A percentile compares a stretch with the other conserved stretches of the same genome.
Evolutionary conservation across 1,140 invertebrate species (phyloP).

Genomic region (Rhizoglyphus robini): DNA sequence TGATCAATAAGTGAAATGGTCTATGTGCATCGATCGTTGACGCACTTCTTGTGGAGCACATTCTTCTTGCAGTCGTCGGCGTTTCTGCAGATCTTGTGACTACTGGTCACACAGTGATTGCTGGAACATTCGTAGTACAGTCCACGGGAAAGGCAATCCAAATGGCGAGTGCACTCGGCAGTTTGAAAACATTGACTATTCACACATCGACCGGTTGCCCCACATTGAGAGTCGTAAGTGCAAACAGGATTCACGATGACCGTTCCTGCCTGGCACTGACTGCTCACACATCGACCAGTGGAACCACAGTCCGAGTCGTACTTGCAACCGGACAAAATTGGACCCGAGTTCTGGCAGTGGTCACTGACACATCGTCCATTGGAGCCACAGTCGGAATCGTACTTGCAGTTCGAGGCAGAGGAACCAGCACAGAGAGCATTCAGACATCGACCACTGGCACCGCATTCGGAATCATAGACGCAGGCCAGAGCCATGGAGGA

Average conservation of each 20-base stretch:
- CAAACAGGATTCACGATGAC: too few relatives aligned
- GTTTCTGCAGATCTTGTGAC: slow-evolving; percentile 12
- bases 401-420: background rate
- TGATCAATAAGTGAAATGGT: too few relatives aligned
- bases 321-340: background rate
- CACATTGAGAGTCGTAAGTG: background rate
- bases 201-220: background rate
- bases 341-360: background rate
- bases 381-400: background rate
- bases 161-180: slow-evolving; percentile 5
- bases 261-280: too few relatives aligned
- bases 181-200: background rate
- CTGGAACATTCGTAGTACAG: slow-evolving; percentile 12
- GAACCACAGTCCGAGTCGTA: slow-evolving; percentile 13
- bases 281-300: slow-evolving; percentile 7
- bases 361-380: background rate
- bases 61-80: slow-evolving; percentile 21
- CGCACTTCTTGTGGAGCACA: slow-evolving; percentile 8
- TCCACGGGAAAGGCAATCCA: slow-evolving; percentile 8
- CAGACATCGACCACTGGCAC: background rate
- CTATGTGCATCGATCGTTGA: slow-evolving; percentile 16
- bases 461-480: slow-evolving; percentile 14
- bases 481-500: background rate
- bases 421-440: background rate
- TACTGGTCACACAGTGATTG: background rate